Percentiles rank a stretch among this genome's conserved stretches.
These are phyloP conservation scores for Sapajus apella DNA, from an alignment of 2,113 vertebrate genomes.

Conservation along the genomic window DNA sequence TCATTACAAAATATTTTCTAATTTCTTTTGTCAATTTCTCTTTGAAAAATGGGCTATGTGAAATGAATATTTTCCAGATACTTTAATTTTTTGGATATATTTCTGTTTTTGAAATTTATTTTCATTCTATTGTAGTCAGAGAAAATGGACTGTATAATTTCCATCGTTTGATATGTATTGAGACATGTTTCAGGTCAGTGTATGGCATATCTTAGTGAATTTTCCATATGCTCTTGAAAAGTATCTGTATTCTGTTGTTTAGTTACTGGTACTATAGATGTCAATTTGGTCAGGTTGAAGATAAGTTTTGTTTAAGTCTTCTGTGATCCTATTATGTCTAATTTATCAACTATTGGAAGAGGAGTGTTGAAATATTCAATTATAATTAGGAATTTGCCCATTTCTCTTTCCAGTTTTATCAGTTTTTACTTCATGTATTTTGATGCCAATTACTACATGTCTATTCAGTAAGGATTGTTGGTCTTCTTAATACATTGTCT, in stretches of 20 bases:
- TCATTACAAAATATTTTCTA: background rate
- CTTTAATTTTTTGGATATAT: background rate
- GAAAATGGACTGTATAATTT: background rate
- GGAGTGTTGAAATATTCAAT: background rate
- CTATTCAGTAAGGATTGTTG: background rate
- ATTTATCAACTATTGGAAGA: background rate
- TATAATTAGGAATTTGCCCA: background rate
- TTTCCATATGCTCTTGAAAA: background rate
- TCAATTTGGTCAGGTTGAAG: background rate
- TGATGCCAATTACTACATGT: background rate
- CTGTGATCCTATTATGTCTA: background rate
- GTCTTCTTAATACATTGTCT: background rate
- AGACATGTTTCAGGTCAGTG: background rate
- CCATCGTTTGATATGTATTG: background rate
- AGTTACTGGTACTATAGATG: background rate
- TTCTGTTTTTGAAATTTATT: background rate
- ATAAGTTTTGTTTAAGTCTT: background rate
- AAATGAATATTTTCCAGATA: background rate
- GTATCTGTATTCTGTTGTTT: background rate
- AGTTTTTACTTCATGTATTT: slow-evolving; percentile 19
- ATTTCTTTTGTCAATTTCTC: background rate
- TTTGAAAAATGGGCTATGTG: background rate
- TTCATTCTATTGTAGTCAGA: background rate
- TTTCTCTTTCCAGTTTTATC: background rate
- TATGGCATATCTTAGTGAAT: background rate